phyloP scores from a whole-genome alignment of 2,888 invertebrate genomes.

The Onthophagus sagittarius region DNA sequence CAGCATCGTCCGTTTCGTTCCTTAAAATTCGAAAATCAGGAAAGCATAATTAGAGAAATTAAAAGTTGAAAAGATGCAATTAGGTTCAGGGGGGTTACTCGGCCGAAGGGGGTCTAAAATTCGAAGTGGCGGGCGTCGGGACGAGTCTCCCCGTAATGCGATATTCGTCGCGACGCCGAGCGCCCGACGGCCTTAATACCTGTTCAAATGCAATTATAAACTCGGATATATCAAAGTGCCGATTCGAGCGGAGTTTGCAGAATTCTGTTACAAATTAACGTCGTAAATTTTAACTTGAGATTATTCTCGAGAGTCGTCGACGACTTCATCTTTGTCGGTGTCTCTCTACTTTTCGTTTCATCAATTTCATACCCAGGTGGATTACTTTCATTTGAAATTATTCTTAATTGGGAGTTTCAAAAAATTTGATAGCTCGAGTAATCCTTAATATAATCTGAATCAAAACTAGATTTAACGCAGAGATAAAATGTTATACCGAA shows the following conservation, averaged over 20 bases:
- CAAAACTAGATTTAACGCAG: too few relatives aligned
- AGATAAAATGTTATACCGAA: too few relatives aligned
- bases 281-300: conserved; percentile 34
- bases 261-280: conserved; percentile 35
- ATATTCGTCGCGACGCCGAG: conserved; percentile 11
- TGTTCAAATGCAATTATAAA: conserved; percentile 29
- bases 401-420: conserved; percentile 14
- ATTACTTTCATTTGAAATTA: conserved; percentile 35
- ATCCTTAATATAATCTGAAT: too few relatives aligned
- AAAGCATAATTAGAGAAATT: conserved; percentile 5
- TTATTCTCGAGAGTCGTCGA: conserved; percentile 6
- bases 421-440: too few relatives aligned
- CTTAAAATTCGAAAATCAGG: conserved; percentile 5
- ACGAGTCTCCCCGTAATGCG: conserved; percentile 3
- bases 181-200: conserved; percentile 15
- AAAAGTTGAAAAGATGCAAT: conserved; percentile 12
- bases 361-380: conserved; percentile 31
- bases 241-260: conserved; percentile 31
- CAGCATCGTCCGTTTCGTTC: not conserved
- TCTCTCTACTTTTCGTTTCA: conserved; percentile 24
- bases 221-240: conserved; percentile 33
- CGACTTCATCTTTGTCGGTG: not conserved
- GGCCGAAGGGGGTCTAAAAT: not conserved
- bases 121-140: not conserved
- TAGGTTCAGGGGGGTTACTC: not conserved